These are phyloP conservation scores for Vanessa tameamea DNA, from an alignment of 1,140 invertebrate genomes.

Conservation along the genomic window DNA sequence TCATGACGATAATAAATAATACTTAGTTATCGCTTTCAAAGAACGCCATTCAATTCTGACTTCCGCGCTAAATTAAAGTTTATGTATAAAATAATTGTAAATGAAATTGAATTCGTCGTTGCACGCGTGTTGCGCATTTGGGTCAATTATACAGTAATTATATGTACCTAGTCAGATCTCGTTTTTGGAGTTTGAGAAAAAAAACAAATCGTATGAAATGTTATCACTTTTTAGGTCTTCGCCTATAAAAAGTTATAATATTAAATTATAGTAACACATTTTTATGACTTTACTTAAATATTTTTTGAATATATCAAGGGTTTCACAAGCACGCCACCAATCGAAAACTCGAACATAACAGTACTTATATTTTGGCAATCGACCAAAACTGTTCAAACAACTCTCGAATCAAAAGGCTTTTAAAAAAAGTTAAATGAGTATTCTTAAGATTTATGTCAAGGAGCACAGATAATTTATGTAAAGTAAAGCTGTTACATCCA, in stretches of 20 bases:
- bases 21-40: too few relatives aligned
- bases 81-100: not conserved
- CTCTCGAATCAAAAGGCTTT: not conserved
- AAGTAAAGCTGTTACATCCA: too few relatives aligned
- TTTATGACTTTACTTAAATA: not conserved
- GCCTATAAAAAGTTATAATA: too few relatives aligned
- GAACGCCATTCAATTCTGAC: too few relatives aligned
- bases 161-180: not conserved
- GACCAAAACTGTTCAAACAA: not conserved
- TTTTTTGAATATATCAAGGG: not conserved
- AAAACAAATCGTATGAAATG: not conserved
- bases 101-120: not conserved
- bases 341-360: not conserved
- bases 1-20: too few relatives aligned
- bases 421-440: too few relatives aligned
- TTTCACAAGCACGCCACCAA: not conserved
- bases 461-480: too few relatives aligned
- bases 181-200: not conserved
- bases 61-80: too few relatives aligned
- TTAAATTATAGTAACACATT: not conserved
- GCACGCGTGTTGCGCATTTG: constrained; percentile 8
- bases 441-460: too few relatives aligned
- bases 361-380: not conserved
- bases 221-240: not conserved
- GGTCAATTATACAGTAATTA: constrained; percentile 7